Conservation (phyloP, 2,797 vertebrate species). For the Sciaenops ocellatus region DNA sequence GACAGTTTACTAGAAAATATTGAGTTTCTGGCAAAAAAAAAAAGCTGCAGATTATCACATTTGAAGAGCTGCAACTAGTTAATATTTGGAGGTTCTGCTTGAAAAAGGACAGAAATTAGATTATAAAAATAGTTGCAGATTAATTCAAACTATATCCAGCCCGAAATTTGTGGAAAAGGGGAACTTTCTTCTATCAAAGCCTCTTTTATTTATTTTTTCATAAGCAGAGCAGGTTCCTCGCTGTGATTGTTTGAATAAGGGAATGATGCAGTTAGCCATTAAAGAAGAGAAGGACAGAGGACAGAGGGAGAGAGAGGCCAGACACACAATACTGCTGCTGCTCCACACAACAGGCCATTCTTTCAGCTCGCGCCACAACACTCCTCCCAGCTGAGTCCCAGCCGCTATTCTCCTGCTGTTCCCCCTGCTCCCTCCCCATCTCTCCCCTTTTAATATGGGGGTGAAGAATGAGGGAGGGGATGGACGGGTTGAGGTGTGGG, state of each 20-base stretch:
- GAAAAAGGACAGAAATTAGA: not conserved
- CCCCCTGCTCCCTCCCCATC: slow-evolving; percentile 69
- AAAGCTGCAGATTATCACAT: not conserved
- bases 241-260: slow-evolving; percentile 63
- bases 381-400: slow-evolving; percentile 77
- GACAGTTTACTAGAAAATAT: not conserved
- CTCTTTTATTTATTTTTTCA: slow-evolving; percentile 18
- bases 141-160: slow-evolving; percentile 13
- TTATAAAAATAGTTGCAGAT: not conserved
- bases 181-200: slow-evolving; percentile 35
- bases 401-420: slow-evolving; percentile 81
- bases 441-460: slow-evolving; percentile 72
- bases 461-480: slow-evolving; percentile 55
- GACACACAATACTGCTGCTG: slow-evolving; percentile 79
- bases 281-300: slow-evolving; percentile 55
- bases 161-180: slow-evolving; percentile 11
- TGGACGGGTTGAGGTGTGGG: slow-evolving; percentile 11
- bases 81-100: not conserved
- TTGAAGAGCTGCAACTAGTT: not conserved
- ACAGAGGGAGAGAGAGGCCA: slow-evolving; percentile 64
- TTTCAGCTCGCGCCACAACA: slow-evolving; percentile 82
- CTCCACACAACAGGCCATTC: slow-evolving; percentile 83
- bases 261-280: slow-evolving; percentile 67
- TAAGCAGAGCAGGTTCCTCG: slow-evolving; percentile 43
- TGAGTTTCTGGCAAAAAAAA: not conserved